Percentiles rank a stretch among this genome's conserved stretches.
phyloP scores from a whole-genome alignment of 2,797 vertebrate genomes.

The Tamandua tetradactyla region DNA sequence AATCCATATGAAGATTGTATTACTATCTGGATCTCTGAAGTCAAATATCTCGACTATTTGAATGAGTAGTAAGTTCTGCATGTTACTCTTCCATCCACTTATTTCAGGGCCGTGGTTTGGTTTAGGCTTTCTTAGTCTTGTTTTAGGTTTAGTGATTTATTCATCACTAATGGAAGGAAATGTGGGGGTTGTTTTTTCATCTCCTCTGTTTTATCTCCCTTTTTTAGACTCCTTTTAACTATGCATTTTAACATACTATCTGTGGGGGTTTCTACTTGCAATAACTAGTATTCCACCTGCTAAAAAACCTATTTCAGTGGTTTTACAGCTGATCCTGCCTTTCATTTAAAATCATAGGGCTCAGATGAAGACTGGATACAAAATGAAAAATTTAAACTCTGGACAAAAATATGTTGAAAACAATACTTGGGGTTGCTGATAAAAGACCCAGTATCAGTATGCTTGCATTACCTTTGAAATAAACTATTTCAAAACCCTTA shows the following conservation, averaged over 20 bases:
- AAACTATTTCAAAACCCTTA: background rate
- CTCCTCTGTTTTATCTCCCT: slow-evolving; percentile 38
- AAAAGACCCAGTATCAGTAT: background rate
- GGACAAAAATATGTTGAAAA: background rate
- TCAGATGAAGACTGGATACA: background rate
- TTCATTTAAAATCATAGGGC: slow-evolving; percentile 43
- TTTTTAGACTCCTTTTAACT: slow-evolving; percentile 43
- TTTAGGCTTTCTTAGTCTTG: slow-evolving; percentile 37
- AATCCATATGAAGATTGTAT: slow-evolving; percentile 36
- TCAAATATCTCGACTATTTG: slow-evolving; percentile 36
- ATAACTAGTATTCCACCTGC: slow-evolving; percentile 15
- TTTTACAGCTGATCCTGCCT: slow-evolving; percentile 35
- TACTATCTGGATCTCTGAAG: slow-evolving; percentile 15
- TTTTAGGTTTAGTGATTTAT: slow-evolving; percentile 51
- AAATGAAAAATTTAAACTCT: slow-evolving; percentile 47
- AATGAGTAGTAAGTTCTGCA: slow-evolving; percentile 47
- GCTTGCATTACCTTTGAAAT: background rate
- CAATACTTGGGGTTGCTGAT: background rate
- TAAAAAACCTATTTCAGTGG: slow-evolving; percentile 53
- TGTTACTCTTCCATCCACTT: background rate
- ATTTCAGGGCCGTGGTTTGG: background rate
- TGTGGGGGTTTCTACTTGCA: slow-evolving; percentile 50
- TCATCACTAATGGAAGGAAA: background rate
- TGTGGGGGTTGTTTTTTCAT: slow-evolving; percentile 26
- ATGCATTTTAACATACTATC: slow-evolving; percentile 44